A percentile compares a stretch with the other conserved stretches of the same genome.
Evolutionary conservation across 2,113 vertebrate species (phyloP).

Genomic region (Cynoglossus semilaevis): DNA sequence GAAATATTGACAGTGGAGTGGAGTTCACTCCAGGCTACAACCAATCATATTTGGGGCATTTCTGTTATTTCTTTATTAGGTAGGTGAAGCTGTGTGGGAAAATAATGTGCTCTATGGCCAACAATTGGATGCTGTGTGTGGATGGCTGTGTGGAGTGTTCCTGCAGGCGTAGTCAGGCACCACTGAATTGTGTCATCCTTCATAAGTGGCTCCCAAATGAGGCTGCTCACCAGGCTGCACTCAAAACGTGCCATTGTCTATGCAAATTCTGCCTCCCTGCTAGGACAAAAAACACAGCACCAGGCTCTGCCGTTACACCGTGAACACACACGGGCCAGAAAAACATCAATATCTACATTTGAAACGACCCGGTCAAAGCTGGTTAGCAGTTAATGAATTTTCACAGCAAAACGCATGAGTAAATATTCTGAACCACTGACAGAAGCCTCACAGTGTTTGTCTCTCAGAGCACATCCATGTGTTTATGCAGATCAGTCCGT

Average conservation of each 20-base stretch:
- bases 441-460: conserved; percentile 1
- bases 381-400: neutral
- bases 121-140: conserved; percentile 9
- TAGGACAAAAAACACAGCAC: conserved; percentile 17
- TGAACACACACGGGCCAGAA: conserved; percentile 30
- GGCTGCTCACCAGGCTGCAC: conserved; percentile 53
- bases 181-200: conserved; percentile 53
- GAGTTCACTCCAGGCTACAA: conserved; percentile 73
- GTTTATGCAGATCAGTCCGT: conserved; percentile 46
- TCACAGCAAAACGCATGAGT: neutral
- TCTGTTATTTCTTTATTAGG: neutral
- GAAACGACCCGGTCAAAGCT: conserved; percentile 5
- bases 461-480: conserved; percentile 29
- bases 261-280: conserved; percentile 52
- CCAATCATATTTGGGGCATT: conserved; percentile 48
- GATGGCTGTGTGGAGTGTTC: conserved; percentile 29
- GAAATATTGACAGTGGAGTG: conserved; percentile 55
- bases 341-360: conserved; percentile 4
- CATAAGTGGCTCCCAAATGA: conserved; percentile 60
- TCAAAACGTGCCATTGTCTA: conserved; percentile 57
- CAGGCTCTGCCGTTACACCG: conserved; percentile 36
- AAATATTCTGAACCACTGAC: neutral
- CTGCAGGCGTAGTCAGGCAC: conserved; percentile 40
- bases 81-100: conserved; percentile 39
- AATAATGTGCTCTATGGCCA: conserved; percentile 29